phyloP scores from a whole-genome alignment of 2,113 vertebrate species.

The Psittacula cyanocephala region DNA sequence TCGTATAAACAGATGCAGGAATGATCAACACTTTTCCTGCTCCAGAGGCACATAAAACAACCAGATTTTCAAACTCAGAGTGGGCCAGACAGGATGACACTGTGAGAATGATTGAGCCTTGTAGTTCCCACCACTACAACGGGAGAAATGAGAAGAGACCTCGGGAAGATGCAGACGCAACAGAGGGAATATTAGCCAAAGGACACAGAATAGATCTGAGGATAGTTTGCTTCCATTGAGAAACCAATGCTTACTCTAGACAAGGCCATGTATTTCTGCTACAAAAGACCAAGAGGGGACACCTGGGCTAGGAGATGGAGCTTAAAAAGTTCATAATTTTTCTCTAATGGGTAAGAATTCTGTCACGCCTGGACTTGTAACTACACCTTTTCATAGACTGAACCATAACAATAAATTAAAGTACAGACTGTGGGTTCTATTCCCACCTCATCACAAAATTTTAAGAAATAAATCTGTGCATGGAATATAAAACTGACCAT shows the following conservation, averaged over 20 bases:
- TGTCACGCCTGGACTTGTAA: background rate
- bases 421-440: background rate
- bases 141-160: background rate
- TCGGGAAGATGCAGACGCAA: conserved; percentile 7
- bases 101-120: conserved; percentile 57
- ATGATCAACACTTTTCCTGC: conserved; percentile 69
- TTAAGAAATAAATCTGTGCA: background rate
- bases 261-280: background rate
- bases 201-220: background rate
- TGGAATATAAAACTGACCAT: background rate
- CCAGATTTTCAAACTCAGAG: conserved; percentile 44
- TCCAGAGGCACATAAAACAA: conserved; percentile 59
- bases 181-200: background rate
- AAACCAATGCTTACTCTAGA: background rate
- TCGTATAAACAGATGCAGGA: conserved; percentile 61
- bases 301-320: background rate
- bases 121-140: conserved; percentile 38
- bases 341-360: background rate
- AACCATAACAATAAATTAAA: background rate
- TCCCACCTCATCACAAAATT: background rate
- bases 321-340: background rate
- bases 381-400: background rate
- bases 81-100: conserved; percentile 64
- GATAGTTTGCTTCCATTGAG: background rate
- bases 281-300: background rate